A percentile compares a stretch with the other conserved stretches of the same genome.
These are phyloP conservation scores for Limnephilus auricula DNA, from an alignment of 2,888 invertebrate genomes.

Conservation along the genomic window DNA sequence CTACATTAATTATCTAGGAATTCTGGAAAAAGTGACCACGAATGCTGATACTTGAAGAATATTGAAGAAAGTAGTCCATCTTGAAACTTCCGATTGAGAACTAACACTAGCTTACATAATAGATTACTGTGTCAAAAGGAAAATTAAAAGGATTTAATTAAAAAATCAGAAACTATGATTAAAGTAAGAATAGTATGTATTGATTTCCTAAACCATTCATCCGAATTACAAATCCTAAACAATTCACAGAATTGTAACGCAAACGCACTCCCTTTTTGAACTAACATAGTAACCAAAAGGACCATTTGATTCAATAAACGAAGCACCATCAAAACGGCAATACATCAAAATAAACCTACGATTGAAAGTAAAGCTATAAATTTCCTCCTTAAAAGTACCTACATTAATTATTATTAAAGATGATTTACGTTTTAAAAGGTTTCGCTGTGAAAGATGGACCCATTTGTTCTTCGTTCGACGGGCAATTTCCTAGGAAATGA, in stretches of 20 bases:
- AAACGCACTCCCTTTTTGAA: background rate
- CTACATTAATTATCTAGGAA: background rate
- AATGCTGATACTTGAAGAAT: too few species aligned
- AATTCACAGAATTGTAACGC: background rate
- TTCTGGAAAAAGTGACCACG: too few species aligned
- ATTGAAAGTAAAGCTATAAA: background rate
- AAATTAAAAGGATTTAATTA: too few species aligned
- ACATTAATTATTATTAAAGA: background rate
- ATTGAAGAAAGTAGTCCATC: too few species aligned
- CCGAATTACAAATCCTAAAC: too few species aligned
- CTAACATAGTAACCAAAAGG: background rate
- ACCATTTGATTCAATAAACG: background rate
- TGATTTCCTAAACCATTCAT: too few species aligned
- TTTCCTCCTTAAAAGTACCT: background rate
- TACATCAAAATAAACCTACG: background rate
- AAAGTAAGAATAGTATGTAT: too few species aligned
- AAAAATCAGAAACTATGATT: too few species aligned
- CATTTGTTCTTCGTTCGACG: background rate
- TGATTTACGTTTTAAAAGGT: background rate
- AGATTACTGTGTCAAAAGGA: too few species aligned
- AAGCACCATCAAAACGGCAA: background rate
- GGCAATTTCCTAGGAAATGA: background rate
- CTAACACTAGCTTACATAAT: too few species aligned
- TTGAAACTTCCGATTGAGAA: too few species aligned
- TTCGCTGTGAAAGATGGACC: background rate